Conservation (phyloP, 1,140 invertebrate genomes). For the Neoseiulus cucumeris region DNA sequence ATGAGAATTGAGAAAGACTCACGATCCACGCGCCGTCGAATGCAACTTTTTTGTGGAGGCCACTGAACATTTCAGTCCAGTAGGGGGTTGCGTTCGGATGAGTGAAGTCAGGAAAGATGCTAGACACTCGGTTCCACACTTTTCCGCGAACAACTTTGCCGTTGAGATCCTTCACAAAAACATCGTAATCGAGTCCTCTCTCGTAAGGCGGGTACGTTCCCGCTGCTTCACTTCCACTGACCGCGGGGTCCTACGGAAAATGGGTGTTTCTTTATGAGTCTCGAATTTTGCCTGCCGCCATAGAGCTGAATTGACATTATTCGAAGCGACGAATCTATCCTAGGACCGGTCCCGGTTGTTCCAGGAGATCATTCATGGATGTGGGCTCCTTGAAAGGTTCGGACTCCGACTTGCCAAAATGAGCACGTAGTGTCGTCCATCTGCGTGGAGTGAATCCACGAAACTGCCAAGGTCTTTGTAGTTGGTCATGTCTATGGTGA, state of each 20-base stretch:
- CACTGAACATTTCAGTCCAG: constrained; percentile 25
- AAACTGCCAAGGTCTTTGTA: constrained; percentile 49
- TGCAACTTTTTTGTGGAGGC: constrained; percentile 25
- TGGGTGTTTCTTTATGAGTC: neutral
- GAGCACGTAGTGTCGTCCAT: constrained; percentile 15
- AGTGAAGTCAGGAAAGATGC: constrained; percentile 26
- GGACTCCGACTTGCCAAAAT: constrained; percentile 12
- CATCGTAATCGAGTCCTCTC: constrained; percentile 16
- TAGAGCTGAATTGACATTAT: too few species aligned
- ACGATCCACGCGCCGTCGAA: constrained; percentile 27
- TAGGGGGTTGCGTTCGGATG: constrained; percentile 22
- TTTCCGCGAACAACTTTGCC: constrained; percentile 17
- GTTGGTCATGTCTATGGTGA: constrained; percentile 47
- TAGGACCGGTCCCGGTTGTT: too few species aligned
- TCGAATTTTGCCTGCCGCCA: too few species aligned
- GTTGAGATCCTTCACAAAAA: constrained; percentile 18
- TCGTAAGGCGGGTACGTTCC: constrained; percentile 18
- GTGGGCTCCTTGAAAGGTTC: too few species aligned
- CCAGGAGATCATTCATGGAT: too few species aligned
- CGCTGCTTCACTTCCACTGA: constrained; percentile 15
- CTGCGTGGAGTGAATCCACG: constrained; percentile 42
- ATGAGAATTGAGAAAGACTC: too few species aligned
- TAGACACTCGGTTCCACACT: constrained; percentile 26
- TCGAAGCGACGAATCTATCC: too few species aligned
- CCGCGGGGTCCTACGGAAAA: constrained; percentile 16